Percentiles rank a stretch among this genome's conserved stretches.
Evolutionary conservation across 2,113 vertebrate species (phyloP).

Genomic region (Phainopepla nitens): DNA sequence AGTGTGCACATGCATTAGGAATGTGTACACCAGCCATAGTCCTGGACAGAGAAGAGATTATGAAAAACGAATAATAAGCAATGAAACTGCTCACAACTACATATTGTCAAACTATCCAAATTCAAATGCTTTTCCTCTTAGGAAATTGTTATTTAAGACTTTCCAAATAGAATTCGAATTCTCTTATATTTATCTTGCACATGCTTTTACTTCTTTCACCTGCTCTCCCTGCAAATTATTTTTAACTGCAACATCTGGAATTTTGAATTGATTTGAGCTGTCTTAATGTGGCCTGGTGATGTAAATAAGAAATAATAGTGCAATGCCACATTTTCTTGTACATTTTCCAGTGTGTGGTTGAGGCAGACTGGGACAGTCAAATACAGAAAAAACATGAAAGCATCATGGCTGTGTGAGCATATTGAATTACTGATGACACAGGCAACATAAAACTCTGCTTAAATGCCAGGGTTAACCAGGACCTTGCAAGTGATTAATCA

Average conservation of each 20-base stretch:
- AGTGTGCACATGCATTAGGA: not conserved
- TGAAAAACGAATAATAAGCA: not conserved
- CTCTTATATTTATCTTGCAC: not conserved
- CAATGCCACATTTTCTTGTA: not conserved
- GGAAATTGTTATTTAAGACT: not conserved
- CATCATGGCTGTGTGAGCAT: not conserved
- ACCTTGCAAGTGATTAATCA: not conserved
- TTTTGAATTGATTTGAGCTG: not conserved
- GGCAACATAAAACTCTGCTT: not conserved
- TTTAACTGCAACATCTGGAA: not conserved
- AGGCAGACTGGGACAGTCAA: not conserved
- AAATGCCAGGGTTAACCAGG: not conserved
- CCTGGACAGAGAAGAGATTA: not conserved
- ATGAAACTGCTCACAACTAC: not conserved
- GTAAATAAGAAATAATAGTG: not conserved
- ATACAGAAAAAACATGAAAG: not conserved
- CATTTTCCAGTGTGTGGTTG: not conserved
- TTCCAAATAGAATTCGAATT: not conserved
- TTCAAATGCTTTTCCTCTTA: not conserved
- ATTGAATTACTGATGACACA: not conserved
- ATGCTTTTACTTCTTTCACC: not conserved
- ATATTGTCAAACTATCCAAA: not conserved
- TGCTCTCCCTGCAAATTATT: not conserved
- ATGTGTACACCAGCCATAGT: not conserved
- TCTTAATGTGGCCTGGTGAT: not conserved